These are phyloP conservation scores for Natator depressus DNA, from an alignment of 2,113 vertebrate species.

Conservation along the genomic window DNA sequence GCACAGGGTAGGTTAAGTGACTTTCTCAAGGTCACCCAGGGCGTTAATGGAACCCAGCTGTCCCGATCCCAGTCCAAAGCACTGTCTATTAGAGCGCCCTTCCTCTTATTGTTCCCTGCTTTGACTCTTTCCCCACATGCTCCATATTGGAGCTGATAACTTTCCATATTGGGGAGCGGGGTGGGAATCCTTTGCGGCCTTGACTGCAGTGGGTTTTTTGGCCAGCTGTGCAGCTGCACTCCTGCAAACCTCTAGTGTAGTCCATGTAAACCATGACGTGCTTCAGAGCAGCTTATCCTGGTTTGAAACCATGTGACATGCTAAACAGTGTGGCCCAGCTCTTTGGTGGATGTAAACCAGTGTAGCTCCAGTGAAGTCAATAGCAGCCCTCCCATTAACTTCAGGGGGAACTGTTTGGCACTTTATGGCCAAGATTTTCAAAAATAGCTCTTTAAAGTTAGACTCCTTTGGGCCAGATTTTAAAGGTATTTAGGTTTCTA, in stretches of 20 bases:
- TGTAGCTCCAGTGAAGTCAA: rapidly evolving
- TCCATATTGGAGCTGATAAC: neutral
- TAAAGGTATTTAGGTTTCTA: neutral
- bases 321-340: neutral
- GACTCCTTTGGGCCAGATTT: neutral
- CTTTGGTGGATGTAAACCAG: neutral
- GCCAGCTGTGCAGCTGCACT: neutral
- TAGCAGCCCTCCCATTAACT: rapidly evolving
- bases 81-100: neutral
- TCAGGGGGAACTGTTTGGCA: rapidly evolving
- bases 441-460: neutral
- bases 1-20: neutral
- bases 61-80: neutral
- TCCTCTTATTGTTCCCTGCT: rapidly evolving
- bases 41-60: neutral
- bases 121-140: neutral
- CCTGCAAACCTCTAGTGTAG: neutral
- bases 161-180: neutral
- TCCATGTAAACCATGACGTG: neutral
- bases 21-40: rapidly evolving
- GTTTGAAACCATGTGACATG: neutral
- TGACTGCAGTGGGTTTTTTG: neutral
- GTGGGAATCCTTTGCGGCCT: neutral
- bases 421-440: neutral
- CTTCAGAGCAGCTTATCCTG: neutral